Evolutionary conservation across 2,113 vertebrate species (phyloP).

Genomic region (Hydrolagus affinis): DNA sequence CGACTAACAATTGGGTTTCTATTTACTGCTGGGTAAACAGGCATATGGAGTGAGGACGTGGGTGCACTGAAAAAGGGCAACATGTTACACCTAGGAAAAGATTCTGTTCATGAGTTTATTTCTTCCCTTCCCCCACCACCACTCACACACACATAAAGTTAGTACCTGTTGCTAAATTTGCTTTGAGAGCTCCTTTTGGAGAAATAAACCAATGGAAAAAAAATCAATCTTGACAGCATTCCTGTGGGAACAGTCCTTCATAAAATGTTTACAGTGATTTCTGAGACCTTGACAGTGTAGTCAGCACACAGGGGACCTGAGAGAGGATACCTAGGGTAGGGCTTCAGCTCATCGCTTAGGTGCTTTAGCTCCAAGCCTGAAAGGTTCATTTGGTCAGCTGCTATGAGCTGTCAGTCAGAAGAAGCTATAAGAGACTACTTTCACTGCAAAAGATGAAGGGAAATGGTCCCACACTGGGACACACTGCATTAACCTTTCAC

Average conservation of each 20-base stretch:
- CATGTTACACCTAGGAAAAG: no score
- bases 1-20: no score
- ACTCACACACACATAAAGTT: no score
- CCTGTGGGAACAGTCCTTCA: conserved; percentile 37
- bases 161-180: no score
- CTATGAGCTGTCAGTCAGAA: conserved; percentile 43
- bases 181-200: background rate
- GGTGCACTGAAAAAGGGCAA: no score
- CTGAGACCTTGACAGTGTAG: conserved; percentile 38
- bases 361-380: conserved; percentile 38
- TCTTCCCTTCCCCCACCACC: no score
- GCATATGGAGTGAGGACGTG: no score
- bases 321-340: conserved; percentile 39
- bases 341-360: conserved; percentile 37
- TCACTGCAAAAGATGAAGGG: background rate
- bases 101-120: no score
- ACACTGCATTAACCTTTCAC: conserved; percentile 31
- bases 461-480: conserved; percentile 32
- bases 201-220: conserved; percentile 24
- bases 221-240: conserved; percentile 36
- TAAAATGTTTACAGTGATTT: conserved; percentile 37
- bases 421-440: conserved; percentile 35
- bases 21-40: no score
- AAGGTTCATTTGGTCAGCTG: conserved; percentile 42
- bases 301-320: conserved; percentile 34